phyloP scores from a whole-genome alignment of 2,888 invertebrate species.

The Asteroscopus sphinx region DNA sequence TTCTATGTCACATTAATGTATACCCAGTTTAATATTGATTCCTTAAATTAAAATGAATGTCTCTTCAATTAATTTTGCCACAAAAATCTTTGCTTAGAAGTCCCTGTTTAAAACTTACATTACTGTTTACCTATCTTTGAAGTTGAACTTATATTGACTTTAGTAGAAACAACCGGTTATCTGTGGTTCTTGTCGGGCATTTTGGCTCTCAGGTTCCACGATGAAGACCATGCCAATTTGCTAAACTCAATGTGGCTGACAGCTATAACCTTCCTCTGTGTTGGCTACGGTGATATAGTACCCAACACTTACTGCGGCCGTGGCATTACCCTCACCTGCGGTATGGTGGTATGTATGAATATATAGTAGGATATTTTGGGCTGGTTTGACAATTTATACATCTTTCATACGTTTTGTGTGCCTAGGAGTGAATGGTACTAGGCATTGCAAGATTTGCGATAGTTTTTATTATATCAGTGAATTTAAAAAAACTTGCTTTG shows the following conservation, averaged over 20 bases:
- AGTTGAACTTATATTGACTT: slow-evolving; percentile 55
- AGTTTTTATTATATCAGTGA: slow-evolving; percentile 8
- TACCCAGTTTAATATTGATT: slow-evolving; percentile 31
- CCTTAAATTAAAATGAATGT: slow-evolving; percentile 19
- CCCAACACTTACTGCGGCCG: slow-evolving; percentile 99
- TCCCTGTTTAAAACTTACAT: slow-evolving; percentile 35
- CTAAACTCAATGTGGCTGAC: slow-evolving; percentile 99
- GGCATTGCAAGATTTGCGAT: slow-evolving; percentile 73
- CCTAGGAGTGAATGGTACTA: slow-evolving; percentile 63
- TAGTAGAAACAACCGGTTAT: slow-evolving; percentile 77
- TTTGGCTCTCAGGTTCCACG: slow-evolving; percentile 96
- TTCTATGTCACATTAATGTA: slow-evolving; percentile 51
- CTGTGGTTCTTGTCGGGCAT: slow-evolving; percentile 89
- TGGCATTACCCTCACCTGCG: slow-evolving; percentile 99
- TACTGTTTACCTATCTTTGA: slow-evolving; percentile 38
- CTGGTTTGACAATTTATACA: slow-evolving; percentile 66
- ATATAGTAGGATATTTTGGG: slow-evolving; percentile 78
- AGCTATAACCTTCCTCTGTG: slow-evolving; percentile 99
- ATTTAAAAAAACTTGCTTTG: slow-evolving; percentile 72
- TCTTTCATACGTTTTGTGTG: slow-evolving; percentile 60
- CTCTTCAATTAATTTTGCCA: slow-evolving; percentile 42
- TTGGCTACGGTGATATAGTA: slow-evolving; percentile 99
- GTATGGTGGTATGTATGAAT: slow-evolving; percentile 98
- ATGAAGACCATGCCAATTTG: slow-evolving; percentile 99
- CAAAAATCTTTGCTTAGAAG: slow-evolving; percentile 34